Evolutionary conservation across 2,888 invertebrate species (phyloP).

Genomic region (Lasius fuliginosus): DNA sequence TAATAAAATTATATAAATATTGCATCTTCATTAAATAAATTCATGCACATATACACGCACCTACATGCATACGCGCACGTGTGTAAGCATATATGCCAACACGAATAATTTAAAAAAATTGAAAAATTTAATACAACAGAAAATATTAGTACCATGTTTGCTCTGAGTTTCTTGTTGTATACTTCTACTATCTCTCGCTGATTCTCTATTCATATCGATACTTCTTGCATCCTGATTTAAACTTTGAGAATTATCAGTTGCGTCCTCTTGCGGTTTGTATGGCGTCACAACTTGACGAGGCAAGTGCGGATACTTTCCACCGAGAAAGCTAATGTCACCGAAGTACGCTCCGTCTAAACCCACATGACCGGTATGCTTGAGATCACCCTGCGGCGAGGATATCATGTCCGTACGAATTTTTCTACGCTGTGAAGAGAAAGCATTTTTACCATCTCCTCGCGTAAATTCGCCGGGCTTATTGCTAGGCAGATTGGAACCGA

Average conservation of each 20-base stretch:
- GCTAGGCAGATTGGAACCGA: slow-evolving; percentile 92
- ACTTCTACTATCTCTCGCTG: slow-evolving; percentile 79
- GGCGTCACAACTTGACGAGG: slow-evolving; percentile 96
- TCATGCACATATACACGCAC: too few relatives aligned
- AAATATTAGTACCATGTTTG: slow-evolving; percentile 80
- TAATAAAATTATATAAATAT: not conserved
- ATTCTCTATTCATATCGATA: slow-evolving; percentile 76
- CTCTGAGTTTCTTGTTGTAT: slow-evolving; percentile 80
- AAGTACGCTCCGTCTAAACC: slow-evolving; percentile 99
- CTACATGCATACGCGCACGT: not conserved
- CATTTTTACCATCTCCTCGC: slow-evolving; percentile 89
- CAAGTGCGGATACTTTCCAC: slow-evolving; percentile 92
- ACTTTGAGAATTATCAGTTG: slow-evolving; percentile 83
- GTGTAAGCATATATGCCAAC: not conserved
- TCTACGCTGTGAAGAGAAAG: slow-evolving; percentile 87
- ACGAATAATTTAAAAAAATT: not conserved
- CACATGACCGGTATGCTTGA: slow-evolving; percentile 98
- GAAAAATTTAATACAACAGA: not conserved
- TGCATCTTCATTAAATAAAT: not conserved
- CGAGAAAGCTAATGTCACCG: slow-evolving; percentile 95
- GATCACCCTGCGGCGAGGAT: slow-evolving; percentile 98
- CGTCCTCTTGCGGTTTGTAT: slow-evolving; percentile 95
- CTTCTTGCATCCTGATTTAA: slow-evolving; percentile 78
- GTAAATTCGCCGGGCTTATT: slow-evolving; percentile 87
- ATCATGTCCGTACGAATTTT: slow-evolving; percentile 97